Evolutionary conservation across 2,113 vertebrate genomes (phyloP).

Genomic region (Eleginops maclovinus): DNA sequence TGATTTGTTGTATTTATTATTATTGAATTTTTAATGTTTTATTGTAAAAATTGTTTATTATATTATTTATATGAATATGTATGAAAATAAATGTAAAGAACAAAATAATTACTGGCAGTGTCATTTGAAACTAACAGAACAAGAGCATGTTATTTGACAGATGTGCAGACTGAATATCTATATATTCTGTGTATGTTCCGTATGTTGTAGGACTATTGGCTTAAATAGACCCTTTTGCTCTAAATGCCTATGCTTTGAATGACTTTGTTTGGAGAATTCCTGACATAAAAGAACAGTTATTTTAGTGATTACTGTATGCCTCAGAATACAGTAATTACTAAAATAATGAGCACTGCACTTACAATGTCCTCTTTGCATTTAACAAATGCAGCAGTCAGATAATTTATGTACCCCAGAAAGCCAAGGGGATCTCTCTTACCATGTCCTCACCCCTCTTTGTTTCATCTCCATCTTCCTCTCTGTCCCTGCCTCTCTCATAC

Average conservation of each 20-base stretch:
- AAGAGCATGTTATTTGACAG: background rate
- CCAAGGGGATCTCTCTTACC: constrained; percentile 29
- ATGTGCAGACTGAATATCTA: background rate
- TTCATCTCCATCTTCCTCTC: constrained; percentile 5
- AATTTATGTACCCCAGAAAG: constrained; percentile 45
- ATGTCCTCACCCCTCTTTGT: no score
- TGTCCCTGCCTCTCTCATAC: constrained; percentile 36
- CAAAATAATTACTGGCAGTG: background rate
- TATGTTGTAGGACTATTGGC: background rate
- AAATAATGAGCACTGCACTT: constrained; percentile 36
- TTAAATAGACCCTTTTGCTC: constrained; percentile 16
- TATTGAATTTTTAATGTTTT: no score
- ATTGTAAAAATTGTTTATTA: no score
- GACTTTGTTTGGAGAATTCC: constrained; percentile 11
- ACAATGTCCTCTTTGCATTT: constrained; percentile 37
- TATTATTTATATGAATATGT: no score
- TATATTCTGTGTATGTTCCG: constrained; percentile 5
- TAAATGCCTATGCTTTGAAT: constrained; percentile 32
- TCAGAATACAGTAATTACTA: constrained; percentile 42
- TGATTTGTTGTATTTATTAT: no score
- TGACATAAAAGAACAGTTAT: constrained; percentile 28
- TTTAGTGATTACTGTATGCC: constrained; percentile 30
- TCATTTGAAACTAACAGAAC: background rate
- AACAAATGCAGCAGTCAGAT: constrained; percentile 44
- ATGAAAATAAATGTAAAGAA: no score